Base-by-base conservation (phyloP, 2,797 vertebrate genomes). In the Euthynnus affinis region DNA sequence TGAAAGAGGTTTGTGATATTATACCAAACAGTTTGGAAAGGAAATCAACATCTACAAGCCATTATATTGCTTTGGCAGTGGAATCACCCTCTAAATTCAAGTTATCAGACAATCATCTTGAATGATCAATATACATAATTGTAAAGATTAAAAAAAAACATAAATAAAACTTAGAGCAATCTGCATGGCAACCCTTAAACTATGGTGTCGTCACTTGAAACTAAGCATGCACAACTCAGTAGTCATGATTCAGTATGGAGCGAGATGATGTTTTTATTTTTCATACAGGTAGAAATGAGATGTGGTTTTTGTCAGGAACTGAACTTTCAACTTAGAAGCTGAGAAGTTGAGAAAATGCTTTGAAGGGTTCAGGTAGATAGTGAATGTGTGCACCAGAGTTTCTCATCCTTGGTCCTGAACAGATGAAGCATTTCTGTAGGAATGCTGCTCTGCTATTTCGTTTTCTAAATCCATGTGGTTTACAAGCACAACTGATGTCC, bases 221-320 rank as follows among this genome's bases (percentile, higher is more conserved):
- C 25, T 7, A 15, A 46, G 48, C 48, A 55, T 9, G 23, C 48
- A 60, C 4, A 48, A 67, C 34, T 62, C 42, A 53, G 53, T 15
- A n/a, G 22, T 6, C 25, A 22, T 2, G 58, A n/a, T 15, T 14
- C 7, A n/a, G 22, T n/a, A n/a, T 6, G 55, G 49, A 71, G n/a
- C 18, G n/a, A 5, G 40, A 68, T n/a, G 29, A 46, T 46, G 17
- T 90, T 14, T 90, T 90, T 90, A 88, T 91, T 87, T 72, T 15
- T 25, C 37, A 70, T 51, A 59, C 59, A 84, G 22, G 59, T 9
- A 56, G 20, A 70, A 42, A 68, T 40, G 6, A 67, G 40, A 15
- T 12, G 32, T 53, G 23, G n/a, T 12, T 3, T 27, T 27, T 17
- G 27, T 53, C 14, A n/a, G 2, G 9, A 66, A 29, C 3, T 46